Evolutionary conservation across 2,113 vertebrate species (phyloP).

Genomic region (Carassius carassius): DNA sequence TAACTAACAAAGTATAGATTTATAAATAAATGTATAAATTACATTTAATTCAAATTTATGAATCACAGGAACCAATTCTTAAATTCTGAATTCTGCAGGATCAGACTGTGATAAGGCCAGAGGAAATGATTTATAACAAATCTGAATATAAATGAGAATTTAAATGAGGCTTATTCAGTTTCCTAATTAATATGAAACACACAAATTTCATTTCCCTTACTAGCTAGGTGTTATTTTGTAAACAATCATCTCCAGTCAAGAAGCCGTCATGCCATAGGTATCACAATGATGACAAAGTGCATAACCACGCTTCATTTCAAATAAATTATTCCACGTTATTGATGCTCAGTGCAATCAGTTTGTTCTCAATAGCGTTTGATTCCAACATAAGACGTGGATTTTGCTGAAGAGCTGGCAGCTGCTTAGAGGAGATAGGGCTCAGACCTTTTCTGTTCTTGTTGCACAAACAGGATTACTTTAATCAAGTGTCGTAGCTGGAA

Average conservation of each 20-base stretch:
- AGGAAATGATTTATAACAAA: background rate
- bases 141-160: background rate
- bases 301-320: slow-evolving; percentile 11
- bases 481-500: slow-evolving; percentile 49
- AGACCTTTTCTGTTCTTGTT: slow-evolving; percentile 50
- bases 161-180: background rate
- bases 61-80: background rate
- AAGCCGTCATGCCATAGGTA: background rate
- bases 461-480: slow-evolving; percentile 57
- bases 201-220: background rate
- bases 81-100: background rate
- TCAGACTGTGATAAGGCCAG: background rate
- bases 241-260: slow-evolving; percentile 8
- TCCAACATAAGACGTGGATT: slow-evolving; percentile 29
- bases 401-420: slow-evolving; percentile 53
- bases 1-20: background rate
- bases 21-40: background rate
- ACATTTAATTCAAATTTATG: background rate
- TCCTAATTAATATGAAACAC: slow-evolving; percentile 18
- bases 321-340: slow-evolving; percentile 34
- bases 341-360: slow-evolving; percentile 39
- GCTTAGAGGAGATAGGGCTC: slow-evolving; percentile 50
- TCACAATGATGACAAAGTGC: slow-evolving; percentile 15
- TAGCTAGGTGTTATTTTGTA: slow-evolving; percentile 31
- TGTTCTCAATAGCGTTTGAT: slow-evolving; percentile 40